Conservation (phyloP, 2,888 invertebrate genomes). For the Acanthosepion esculentum region DNA sequence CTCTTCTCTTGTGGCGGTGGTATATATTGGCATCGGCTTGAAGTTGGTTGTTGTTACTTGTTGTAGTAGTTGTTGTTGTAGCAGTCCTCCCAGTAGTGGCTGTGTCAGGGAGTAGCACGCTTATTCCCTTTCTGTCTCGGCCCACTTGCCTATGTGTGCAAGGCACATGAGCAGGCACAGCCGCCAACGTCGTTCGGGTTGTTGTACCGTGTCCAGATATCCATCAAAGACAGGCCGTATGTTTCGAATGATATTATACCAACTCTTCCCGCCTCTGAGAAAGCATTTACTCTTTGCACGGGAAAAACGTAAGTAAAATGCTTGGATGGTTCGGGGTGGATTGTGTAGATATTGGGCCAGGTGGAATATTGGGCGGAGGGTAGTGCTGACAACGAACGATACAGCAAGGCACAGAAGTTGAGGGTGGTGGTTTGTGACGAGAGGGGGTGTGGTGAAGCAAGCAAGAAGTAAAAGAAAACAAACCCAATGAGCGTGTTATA, state of each 20-base stretch:
- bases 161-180: conserved; percentile 44
- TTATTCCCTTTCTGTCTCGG: conserved; percentile 45
- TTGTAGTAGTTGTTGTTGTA: neutral
- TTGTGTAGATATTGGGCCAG: neutral
- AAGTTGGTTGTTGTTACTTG: neutral
- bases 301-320: conserved; percentile 65
- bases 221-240: conserved; percentile 62
- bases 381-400: neutral
- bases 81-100: neutral
- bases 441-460: neutral
- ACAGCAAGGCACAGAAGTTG: neutral
- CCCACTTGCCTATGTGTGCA: conserved; percentile 45
- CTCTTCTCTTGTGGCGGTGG: neutral
- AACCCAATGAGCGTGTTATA: neutral
- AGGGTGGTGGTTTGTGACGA: neutral
- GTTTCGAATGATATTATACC: conserved; percentile 71
- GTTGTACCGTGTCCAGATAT: conserved; percentile 53
- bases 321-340: neutral
- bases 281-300: conserved; percentile 66
- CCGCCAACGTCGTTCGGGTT: conserved; percentile 45
- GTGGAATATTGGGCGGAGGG: neutral
- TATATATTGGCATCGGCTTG: neutral
- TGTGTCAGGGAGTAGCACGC: conserved; percentile 35
- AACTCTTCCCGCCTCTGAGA: conserved; percentile 67
- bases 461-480: neutral